A percentile compares a stretch with the other conserved stretches of the same genome.
phyloP scores from a whole-genome alignment of 2,888 invertebrate species.

The Rotaria magnacalcarata region DNA sequence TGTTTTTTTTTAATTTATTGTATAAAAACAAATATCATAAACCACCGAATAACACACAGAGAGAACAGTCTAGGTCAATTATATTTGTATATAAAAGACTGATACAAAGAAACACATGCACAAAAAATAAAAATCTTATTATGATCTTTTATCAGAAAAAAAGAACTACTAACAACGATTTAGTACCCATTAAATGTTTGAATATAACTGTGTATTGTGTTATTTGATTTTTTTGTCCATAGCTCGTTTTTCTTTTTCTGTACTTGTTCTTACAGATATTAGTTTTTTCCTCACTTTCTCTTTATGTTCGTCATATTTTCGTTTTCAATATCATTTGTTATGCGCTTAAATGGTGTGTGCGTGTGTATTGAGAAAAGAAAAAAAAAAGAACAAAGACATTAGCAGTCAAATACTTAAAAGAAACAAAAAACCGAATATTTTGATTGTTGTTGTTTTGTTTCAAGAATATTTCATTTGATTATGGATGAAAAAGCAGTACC shows the following conservation, averaged over 20 bases:
- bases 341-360: slow-evolving; percentile 8
- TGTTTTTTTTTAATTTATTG: neutral
- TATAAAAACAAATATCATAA: neutral
- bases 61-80: slow-evolving; percentile 29
- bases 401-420: slow-evolving; percentile 7
- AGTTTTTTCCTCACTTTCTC: neutral
- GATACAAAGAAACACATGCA: neutral
- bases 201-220: neutral
- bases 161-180: neutral
- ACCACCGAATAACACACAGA: neutral
- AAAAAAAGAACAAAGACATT: slow-evolving; percentile 3
- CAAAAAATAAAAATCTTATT: neutral
- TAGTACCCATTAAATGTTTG: neutral
- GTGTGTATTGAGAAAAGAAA: neutral
- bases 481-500: neutral
- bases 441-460: slow-evolving; percentile 2
- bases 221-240: neutral
- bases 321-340: slow-evolving; percentile 14
- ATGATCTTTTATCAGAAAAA: neutral
- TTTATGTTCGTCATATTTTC: slow-evolving; percentile 20
- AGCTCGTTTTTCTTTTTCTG: neutral
- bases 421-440: neutral
- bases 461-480: neutral
- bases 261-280: neutral
- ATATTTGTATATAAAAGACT: slow-evolving; percentile 25